A percentile compares a stretch with the other conserved stretches of the same genome.
These are phyloP conservation scores for Pseudorectes ferrugineus DNA, from an alignment of 2,113 vertebrate genomes.

Conservation along the genomic window DNA sequence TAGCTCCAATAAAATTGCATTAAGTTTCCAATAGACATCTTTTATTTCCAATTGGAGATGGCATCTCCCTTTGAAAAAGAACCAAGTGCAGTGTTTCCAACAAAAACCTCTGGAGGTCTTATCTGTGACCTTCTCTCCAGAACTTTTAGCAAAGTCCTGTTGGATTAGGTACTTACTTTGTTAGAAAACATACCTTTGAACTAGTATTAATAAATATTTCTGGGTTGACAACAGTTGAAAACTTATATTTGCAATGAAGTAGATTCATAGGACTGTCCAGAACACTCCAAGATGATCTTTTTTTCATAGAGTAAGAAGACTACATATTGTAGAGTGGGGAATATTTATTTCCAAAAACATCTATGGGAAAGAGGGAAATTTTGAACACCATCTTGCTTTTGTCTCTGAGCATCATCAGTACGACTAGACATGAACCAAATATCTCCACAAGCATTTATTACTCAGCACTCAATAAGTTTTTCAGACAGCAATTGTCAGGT, in stretches of 20 bases:
- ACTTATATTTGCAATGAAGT: background rate
- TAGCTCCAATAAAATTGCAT: conserved; percentile 47
- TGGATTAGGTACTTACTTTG: background rate
- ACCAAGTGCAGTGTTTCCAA: background rate
- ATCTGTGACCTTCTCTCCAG: conserved; percentile 11
- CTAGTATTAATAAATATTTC: background rate
- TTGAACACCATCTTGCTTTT: background rate
- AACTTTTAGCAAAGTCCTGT: conserved; percentile 1
- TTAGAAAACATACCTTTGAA: background rate
- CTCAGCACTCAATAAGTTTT: background rate
- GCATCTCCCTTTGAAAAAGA: conserved; percentile 24
- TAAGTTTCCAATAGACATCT: conserved; percentile 26
- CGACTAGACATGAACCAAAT: background rate
- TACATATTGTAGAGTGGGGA: too few species aligned
- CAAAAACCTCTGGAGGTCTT: conserved; percentile 25
- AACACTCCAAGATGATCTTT: background rate
- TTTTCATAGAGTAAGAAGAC: background rate
- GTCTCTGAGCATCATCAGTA: background rate
- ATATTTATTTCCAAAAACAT: background rate
- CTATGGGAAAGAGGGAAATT: background rate
- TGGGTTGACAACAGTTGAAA: background rate
- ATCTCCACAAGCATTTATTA: background rate
- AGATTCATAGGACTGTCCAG: background rate
- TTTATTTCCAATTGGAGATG: conserved; percentile 53
- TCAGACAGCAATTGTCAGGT: background rate